phyloP scores from a whole-genome alignment of 2,113 vertebrate genomes.

The Sylvietta virens region DNA sequence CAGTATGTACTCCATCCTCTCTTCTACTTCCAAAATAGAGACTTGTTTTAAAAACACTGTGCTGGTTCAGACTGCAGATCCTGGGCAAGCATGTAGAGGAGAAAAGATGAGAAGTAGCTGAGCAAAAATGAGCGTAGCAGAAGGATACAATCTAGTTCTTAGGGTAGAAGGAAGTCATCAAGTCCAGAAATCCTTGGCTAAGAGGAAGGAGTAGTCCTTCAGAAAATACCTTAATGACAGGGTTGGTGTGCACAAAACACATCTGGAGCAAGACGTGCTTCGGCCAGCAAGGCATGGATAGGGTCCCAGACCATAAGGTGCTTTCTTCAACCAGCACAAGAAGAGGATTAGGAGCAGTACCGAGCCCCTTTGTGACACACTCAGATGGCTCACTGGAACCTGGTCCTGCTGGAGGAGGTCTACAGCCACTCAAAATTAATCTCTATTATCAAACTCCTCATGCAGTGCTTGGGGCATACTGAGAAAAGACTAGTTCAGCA shows the following conservation, averaged over 20 bases:
- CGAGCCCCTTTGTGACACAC: fast-evolving
- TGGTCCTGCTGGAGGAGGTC: not conserved
- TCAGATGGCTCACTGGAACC: not conserved
- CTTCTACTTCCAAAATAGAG: not conserved
- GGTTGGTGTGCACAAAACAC: not conserved
- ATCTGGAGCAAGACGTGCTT: not conserved
- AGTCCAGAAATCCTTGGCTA: not conserved
- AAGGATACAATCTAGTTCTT: not conserved
- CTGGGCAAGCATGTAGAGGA: not conserved
- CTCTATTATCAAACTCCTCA: not conserved
- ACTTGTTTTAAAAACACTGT: not conserved
- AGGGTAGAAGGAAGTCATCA: not conserved
- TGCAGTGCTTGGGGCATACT: not conserved
- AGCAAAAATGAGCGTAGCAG: not conserved
- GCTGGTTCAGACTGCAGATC: not conserved
- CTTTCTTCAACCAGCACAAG: not conserved
- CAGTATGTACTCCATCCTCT: not conserved
- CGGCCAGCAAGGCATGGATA: not conserved
- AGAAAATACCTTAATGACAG: not conserved
- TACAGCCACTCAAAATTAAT: not conserved
- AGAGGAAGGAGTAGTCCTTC: not conserved
- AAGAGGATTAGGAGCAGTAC: not conserved
- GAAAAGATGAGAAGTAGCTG: not conserved
- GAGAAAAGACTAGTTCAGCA: not conserved
- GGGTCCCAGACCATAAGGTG: not conserved